Conservation (phyloP, 2,888 invertebrate genomes). For the Gymnocheta viridis region DNA sequence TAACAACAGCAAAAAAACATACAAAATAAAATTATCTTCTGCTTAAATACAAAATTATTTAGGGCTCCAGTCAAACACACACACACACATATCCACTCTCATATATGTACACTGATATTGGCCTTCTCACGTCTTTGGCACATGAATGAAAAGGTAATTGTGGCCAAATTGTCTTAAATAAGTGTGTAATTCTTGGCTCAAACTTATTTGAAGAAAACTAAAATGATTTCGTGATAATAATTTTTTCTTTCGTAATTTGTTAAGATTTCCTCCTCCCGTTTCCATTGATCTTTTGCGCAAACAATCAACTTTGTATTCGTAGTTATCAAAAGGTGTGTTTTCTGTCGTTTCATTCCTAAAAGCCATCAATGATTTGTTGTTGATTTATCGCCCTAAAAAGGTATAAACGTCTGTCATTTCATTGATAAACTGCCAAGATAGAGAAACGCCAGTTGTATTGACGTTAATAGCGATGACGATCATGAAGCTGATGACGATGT, state of each 20-base stretch:
- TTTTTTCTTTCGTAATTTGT: conserved; percentile 60
- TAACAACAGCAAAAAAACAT: conserved; percentile 3
- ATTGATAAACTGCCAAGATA: conserved; percentile 62
- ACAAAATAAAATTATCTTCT: background rate
- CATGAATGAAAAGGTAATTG: conserved; percentile 66
- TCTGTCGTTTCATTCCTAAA: conserved; percentile 47
- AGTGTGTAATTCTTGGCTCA: conserved; percentile 61
- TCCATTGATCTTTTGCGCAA: conserved; percentile 65
- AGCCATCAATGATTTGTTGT: conserved; percentile 59
- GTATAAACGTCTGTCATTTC: conserved; percentile 66
- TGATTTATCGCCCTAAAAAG: conserved; percentile 66
- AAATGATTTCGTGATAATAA: conserved; percentile 64
- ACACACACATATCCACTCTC: background rate
- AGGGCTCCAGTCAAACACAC: conserved; percentile 30
- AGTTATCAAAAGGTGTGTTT: conserved; percentile 63
- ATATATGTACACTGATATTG: background rate
- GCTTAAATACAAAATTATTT: conserved; percentile 41
- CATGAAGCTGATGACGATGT: background rate
- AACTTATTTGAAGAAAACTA: conserved; percentile 40
- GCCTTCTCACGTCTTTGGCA: conserved; percentile 50
- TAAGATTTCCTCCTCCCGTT: conserved; percentile 60
- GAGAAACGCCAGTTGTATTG: conserved; percentile 39
- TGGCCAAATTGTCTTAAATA: conserved; percentile 67
- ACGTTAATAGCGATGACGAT: conserved; percentile 31
- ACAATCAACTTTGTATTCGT: conserved; percentile 23